Conservation (phyloP, 2,888 invertebrate species). For the Cylindroiulus punctatus region DNA sequence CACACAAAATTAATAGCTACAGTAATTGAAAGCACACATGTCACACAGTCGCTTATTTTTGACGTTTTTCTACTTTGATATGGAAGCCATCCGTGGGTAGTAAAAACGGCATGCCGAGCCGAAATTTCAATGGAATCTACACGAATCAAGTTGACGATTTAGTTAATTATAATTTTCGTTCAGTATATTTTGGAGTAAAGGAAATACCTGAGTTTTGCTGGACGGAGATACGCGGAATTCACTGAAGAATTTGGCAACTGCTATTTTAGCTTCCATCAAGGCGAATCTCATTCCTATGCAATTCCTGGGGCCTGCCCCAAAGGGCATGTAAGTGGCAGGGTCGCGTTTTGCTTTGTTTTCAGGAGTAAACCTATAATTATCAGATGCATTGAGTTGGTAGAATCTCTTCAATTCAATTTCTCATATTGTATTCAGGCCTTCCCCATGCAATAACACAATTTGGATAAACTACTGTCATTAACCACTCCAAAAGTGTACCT, state of each 20-base stretch:
- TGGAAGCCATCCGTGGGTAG: constrained; percentile 46
- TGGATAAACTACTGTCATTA: no score
- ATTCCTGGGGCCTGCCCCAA: constrained; percentile 73
- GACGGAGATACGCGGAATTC: constrained; percentile 46
- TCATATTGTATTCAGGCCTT: no score
- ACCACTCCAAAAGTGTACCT: no score
- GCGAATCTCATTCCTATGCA: constrained; percentile 70
- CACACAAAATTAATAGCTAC: no score
- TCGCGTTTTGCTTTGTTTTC: constrained; percentile 52
- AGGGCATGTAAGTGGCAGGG: constrained; percentile 65
- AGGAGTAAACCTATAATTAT: constrained; percentile 29
- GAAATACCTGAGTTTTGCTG: constrained; percentile 46
- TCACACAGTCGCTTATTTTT: not conserved
- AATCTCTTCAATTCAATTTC: no score
- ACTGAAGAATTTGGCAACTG: constrained; percentile 46
- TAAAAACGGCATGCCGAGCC: constrained; percentile 22
- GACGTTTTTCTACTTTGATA: constrained; percentile 46
- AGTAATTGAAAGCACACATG: no score
- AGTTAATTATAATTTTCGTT: not conserved
- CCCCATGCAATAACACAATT: no score
- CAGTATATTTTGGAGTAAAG: not conserved
- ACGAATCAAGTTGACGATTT: not conserved
- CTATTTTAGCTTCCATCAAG: constrained; percentile 53
- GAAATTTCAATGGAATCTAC: constrained; percentile 49
- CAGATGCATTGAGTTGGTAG: no score